Conservation (phyloP, 2,888 invertebrate genomes). For the Pediacus dermestoides region DNA sequence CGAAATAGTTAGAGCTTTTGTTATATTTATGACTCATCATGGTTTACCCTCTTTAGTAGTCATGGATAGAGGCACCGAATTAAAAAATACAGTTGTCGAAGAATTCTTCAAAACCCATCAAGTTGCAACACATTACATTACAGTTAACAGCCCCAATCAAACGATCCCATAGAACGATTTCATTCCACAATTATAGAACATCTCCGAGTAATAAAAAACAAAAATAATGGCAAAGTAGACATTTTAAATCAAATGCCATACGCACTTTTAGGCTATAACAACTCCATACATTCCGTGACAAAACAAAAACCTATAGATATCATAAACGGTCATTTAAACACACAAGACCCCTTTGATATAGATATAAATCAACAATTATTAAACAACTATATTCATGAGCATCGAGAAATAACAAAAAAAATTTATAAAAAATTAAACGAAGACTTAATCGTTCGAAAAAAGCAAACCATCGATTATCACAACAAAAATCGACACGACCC, state of each 20-base stretch:
- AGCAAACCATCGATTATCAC: too few species aligned
- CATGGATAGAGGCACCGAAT: slow-evolving; percentile 18
- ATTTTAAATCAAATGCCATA: background rate
- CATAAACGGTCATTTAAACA: background rate
- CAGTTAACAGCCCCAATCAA: too few species aligned
- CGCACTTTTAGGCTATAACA: slow-evolving; percentile 1
- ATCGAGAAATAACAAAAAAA: too few species aligned
- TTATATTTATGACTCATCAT: slow-evolving; percentile 14
- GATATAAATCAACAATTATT: background rate
- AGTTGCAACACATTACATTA: too few species aligned
- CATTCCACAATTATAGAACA: slow-evolving; percentile 6
- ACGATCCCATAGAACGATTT: too few species aligned
- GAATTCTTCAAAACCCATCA: slow-evolving; percentile 14
- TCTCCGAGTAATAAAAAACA: background rate
- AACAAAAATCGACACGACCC: too few species aligned
- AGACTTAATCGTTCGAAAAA: too few species aligned
- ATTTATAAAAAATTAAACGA: too few species aligned
- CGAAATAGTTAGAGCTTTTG: slow-evolving; percentile 9
- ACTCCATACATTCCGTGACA: slow-evolving; percentile 1
- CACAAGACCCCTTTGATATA: slow-evolving; percentile 3
- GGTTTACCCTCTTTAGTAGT: slow-evolving; percentile 16
- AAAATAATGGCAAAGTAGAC: background rate
- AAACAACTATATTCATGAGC: too few species aligned
- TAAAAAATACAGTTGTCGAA: slow-evolving; percentile 15
- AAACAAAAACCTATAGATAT: background rate